phyloP scores from a whole-genome alignment of 2,113 vertebrate genomes.

The Cervus canadensis region DNA sequence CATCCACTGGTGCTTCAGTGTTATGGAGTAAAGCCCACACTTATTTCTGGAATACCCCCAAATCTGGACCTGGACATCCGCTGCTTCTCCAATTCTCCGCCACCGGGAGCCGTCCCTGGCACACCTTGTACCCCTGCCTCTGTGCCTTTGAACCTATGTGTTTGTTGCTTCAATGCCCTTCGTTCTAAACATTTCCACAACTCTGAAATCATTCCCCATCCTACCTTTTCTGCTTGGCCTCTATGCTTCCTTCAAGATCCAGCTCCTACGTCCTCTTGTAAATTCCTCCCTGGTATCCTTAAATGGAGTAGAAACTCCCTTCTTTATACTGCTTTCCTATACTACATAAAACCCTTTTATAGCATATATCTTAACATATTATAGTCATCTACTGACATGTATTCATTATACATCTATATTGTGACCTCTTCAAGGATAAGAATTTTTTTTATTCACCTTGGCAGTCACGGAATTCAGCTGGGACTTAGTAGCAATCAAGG shows the following conservation, averaged over 20 bases:
- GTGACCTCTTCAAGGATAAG: neutral
- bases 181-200: neutral
- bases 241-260: neutral
- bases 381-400: neutral
- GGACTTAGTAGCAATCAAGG: neutral
- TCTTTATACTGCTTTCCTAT: neutral
- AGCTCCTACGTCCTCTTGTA: neutral
- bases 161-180: neutral
- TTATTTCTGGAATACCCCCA: neutral
- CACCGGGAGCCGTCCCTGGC: accelerated
- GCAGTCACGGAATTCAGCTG: neutral
- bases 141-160: neutral
- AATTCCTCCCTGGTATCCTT: neutral
- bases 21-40: neutral
- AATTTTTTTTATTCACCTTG: neutral
- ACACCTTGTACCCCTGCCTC: neutral
- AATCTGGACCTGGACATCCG: neutral
- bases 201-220: neutral
- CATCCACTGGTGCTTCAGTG: neutral
- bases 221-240: neutral
- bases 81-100: neutral
- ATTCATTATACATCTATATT: neutral
- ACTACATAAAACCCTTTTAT: neutral
- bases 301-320: neutral
- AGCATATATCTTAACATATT: neutral